A percentile compares a stretch with the other conserved stretches of the same genome.
Conservation (phyloP, 1,140 invertebrate species). For the Araneus ventricosus region DNA sequence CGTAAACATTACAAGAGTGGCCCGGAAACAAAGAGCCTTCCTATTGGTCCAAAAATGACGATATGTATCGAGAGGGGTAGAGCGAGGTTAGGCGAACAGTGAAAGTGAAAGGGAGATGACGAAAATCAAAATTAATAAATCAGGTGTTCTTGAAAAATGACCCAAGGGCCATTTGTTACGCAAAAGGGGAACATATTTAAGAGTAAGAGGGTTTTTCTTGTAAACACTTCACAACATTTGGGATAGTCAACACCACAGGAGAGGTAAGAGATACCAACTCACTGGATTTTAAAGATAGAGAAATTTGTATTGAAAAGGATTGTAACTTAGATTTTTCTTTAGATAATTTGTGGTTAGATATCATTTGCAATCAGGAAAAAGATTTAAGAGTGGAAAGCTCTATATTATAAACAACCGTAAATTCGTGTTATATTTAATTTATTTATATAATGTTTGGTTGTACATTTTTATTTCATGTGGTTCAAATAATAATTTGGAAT, state of each 20-base stretch:
- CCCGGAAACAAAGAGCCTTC: neutral
- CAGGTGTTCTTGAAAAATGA: conserved; percentile 26
- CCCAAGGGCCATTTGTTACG: conserved; percentile 7
- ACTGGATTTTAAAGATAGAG: too few relatives aligned
- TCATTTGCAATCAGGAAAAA: too few relatives aligned
- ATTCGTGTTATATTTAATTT: too few relatives aligned
- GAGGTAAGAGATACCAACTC: neutral
- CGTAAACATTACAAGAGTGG: neutral
- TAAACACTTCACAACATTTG: neutral
- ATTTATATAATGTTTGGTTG: too few relatives aligned
- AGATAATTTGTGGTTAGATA: too few relatives aligned
- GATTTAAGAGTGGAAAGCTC: too few relatives aligned
- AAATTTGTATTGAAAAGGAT: neutral
- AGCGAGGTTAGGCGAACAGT: neutral
- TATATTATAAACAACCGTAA: too few relatives aligned
- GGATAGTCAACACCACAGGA: neutral
- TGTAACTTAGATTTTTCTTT: neutral
- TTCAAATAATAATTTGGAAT: too few relatives aligned
- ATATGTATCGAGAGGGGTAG: conserved; percentile 4
- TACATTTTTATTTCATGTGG: too few relatives aligned
- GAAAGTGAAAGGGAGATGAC: conserved; percentile 37
- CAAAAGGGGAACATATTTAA: conserved; percentile 55
- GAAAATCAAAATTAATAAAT: conserved; percentile 50
- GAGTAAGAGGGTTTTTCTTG: neutral
- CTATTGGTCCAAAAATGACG: neutral